Evolutionary conservation across 64 coral and sea anemone genomes (phyloP).

Genomic region (Acropora yongei): DNA sequence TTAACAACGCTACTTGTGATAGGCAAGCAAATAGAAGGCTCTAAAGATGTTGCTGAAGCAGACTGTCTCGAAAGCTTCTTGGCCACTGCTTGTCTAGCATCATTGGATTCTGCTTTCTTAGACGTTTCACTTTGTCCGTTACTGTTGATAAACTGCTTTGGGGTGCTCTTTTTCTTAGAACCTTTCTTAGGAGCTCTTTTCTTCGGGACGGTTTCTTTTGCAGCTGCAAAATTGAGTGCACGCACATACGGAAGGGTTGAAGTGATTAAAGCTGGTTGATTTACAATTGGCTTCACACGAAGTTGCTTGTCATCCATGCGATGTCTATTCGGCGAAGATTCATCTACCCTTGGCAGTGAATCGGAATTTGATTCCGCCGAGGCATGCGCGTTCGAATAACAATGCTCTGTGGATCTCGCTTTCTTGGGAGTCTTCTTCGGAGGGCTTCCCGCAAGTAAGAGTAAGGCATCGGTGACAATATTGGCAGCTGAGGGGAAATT

Average conservation of each 20-base stretch:
- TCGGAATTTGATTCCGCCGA: not conserved
- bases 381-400: not conserved
- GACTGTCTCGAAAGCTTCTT: not conserved
- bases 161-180: not conserved
- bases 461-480: constrained; percentile 57
- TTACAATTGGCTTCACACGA: not conserved
- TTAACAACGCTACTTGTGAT: not conserved
- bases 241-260: constrained; percentile 33
- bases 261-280: not conserved
- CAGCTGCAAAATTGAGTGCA: constrained; percentile 18
- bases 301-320: not conserved
- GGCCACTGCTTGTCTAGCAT: not conserved
- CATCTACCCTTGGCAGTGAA: not conserved
- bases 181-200: not conserved
- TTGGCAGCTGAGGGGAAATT: constrained; percentile 25
- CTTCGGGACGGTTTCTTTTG: not conserved
- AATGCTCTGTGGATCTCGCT: not conserved
- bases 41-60: not conserved
- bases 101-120: not conserved
- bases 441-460: constrained; percentile 56
- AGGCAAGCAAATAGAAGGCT: not conserved
- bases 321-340: not conserved
- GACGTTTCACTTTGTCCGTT: not conserved
- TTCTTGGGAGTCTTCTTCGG: constrained; percentile 4
- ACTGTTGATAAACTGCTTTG: not conserved